A percentile compares a stretch with the other conserved stretches of the same genome.
Evolutionary conservation across 2,797 vertebrate species (phyloP).

Genomic region (Cottoperca gobio): DNA sequence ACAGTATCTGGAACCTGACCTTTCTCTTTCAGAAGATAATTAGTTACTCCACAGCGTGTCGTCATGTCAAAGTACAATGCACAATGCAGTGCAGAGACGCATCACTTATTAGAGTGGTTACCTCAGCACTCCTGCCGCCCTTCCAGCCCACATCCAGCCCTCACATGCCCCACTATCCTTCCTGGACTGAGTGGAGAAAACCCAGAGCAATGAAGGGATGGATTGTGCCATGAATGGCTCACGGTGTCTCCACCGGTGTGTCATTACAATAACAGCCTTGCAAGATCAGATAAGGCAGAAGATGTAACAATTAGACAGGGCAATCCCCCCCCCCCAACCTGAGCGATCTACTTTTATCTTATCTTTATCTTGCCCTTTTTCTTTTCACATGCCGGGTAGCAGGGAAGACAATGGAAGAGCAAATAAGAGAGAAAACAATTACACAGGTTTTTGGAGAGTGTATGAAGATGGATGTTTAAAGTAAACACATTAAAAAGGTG

Average conservation of each 20-base stretch:
- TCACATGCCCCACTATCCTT: conserved; percentile 72
- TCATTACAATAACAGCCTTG: conserved; percentile 73
- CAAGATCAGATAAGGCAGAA: conserved; percentile 76
- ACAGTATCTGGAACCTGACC: conserved; percentile 58
- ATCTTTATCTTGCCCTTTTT: conserved; percentile 41
- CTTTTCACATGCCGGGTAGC: conserved; percentile 36
- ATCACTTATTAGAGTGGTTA: conserved; percentile 76
- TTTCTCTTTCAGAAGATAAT: conserved; percentile 63
- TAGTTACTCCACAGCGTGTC: conserved; percentile 35
- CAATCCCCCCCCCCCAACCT: conserved; percentile 45
- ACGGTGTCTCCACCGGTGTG: conserved; percentile 68
- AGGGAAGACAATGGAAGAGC: conserved; percentile 26
- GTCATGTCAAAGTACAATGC: conserved; percentile 74
- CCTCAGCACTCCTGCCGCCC: conserved; percentile 69
- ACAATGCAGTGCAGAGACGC: conserved; percentile 71
- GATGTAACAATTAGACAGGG: conserved; percentile 67
- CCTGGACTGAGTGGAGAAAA: conserved; percentile 74
- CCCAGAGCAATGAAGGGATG: conserved; percentile 68
- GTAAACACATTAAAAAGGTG: conserved; percentile 13
- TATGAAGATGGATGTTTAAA: background rate
- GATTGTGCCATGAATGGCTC: conserved; percentile 73
- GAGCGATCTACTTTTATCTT: conserved; percentile 42
- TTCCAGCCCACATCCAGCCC: conserved; percentile 75
- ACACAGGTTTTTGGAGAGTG: background rate
- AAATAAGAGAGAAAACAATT: conserved; percentile 28